Percentiles rank a stretch among this genome's conserved stretches.
phyloP scores from a whole-genome alignment of 2,888 invertebrate genomes.

The Dermolepida albohirtum region DNA sequence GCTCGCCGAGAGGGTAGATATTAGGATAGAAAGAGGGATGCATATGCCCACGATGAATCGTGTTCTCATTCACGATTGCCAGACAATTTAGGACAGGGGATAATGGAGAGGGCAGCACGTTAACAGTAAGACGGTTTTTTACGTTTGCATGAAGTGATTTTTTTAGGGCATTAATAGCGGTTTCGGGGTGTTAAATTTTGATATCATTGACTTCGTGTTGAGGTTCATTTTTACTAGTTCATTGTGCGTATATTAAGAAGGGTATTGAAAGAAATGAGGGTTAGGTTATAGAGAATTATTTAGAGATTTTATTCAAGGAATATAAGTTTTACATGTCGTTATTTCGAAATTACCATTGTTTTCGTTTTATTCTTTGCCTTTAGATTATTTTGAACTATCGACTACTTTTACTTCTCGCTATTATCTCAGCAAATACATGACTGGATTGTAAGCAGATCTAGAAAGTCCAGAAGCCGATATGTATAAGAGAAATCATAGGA shows the following conservation, averaged over 20 bases:
- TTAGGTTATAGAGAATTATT: background rate
- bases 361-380: too few species aligned
- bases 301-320: too few species aligned
- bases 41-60: conserved; percentile 25
- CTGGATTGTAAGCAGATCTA: too few species aligned
- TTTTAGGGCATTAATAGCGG: conserved; percentile 54
- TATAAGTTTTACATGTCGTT: too few species aligned
- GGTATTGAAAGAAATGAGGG: background rate
- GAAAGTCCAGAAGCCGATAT: too few species aligned
- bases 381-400: too few species aligned
- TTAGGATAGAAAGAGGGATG: background rate
- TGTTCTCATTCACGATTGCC: conserved; percentile 6
- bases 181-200: conserved; percentile 58
- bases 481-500: too few species aligned
- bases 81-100: conserved; percentile 7
- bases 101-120: background rate
- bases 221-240: conserved; percentile 2
- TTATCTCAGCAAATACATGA: too few species aligned
- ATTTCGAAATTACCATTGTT: too few species aligned
- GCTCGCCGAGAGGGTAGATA: conserved; percentile 2
- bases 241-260: conserved; percentile 13
- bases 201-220: conserved; percentile 49
- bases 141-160: conserved; percentile 52
- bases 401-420: too few species aligned
- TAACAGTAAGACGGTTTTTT: conserved; percentile 37